Evolutionary conservation across 2,113 vertebrate genomes (phyloP).

Genomic region (Dissostichus mawsoni): DNA sequence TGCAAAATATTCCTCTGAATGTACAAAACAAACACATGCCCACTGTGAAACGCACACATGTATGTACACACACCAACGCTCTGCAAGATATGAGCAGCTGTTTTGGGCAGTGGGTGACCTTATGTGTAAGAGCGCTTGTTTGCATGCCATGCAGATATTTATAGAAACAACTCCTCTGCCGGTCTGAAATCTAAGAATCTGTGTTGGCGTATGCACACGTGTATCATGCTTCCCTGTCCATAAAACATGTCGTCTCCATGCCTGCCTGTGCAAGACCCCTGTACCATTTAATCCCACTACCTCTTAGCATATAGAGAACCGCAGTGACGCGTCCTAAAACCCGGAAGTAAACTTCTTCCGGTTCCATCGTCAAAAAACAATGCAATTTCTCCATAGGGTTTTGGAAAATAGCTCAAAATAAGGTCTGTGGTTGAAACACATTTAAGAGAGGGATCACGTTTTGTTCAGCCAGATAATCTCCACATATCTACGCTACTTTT

Average conservation of each 20-base stretch:
- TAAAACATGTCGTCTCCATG: background rate
- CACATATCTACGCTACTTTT: too few species aligned
- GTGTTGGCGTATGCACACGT: slow-evolving; percentile 28
- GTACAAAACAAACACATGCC: background rate
- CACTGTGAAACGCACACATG: slow-evolving; percentile 21
- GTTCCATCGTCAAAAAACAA: too few species aligned
- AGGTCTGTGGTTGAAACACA: too few species aligned
- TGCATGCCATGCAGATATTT: slow-evolving; percentile 68
- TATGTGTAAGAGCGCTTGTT: slow-evolving; percentile 57
- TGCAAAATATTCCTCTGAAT: background rate
- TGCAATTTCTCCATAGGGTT: too few species aligned
- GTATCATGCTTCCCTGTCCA: slow-evolving; percentile 4
- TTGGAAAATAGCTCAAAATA: too few species aligned
- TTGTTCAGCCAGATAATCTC: too few species aligned
- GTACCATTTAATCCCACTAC: background rate
- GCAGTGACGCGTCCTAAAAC: too few species aligned
- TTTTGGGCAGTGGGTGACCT: slow-evolving; percentile 54
- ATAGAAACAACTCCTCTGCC: slow-evolving; percentile 57
- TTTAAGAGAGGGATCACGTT: too few species aligned
- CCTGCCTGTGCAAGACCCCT: background rate
- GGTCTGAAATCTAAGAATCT: slow-evolving; percentile 46
- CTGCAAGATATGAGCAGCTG: slow-evolving; percentile 64
- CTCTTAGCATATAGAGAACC: background rate
- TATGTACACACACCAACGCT: slow-evolving; percentile 14
- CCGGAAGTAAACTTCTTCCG: too few species aligned